These are phyloP conservation scores for Camptogramma bilineatum DNA, from an alignment of 2,888 invertebrate species.

Conservation along the genomic window DNA sequence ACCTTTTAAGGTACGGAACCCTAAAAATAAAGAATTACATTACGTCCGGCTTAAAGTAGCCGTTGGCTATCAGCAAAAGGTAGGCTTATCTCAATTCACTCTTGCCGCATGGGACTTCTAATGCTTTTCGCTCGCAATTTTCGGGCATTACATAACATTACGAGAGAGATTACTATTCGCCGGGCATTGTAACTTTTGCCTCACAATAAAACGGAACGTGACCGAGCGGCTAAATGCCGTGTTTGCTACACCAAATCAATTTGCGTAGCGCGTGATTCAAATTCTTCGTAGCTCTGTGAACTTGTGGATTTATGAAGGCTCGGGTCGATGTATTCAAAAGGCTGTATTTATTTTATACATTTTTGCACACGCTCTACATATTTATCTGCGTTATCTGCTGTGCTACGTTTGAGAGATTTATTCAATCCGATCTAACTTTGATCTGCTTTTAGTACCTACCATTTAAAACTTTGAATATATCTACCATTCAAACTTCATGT, in stretches of 20 bases:
- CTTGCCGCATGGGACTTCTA: conserved; percentile 35
- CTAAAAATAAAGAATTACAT: not conserved
- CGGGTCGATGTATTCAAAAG: conserved; percentile 40
- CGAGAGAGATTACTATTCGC: conserved; percentile 62
- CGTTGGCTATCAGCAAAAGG: conserved; percentile 27
- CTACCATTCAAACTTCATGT: too few species aligned
- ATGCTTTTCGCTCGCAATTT: conserved; percentile 53
- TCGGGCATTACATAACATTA: conserved; percentile 70
- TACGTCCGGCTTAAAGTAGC: conserved; percentile 11
- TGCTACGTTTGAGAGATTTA: not conserved
- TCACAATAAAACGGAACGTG: conserved; percentile 79
- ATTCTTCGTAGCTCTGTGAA: conserved; percentile 52
- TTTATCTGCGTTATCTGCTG: not conserved
- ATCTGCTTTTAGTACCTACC: not conserved
- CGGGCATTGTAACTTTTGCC: conserved; percentile 74
- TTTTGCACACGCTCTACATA: not conserved
- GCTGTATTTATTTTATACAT: conserved; percentile 16
- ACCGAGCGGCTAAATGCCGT: conserved; percentile 70
- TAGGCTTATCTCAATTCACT: conserved; percentile 37
- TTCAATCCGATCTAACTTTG: not conserved
- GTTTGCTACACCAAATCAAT: conserved; percentile 75
- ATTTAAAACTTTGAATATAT: too few species aligned
- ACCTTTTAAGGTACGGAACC: too few species aligned
- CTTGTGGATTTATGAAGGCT: conserved; percentile 44
- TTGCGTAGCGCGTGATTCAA: conserved; percentile 69